A percentile compares a stretch with the other conserved stretches of the same genome.
Conservation (phyloP, 2,113 vertebrate genomes). For the Oncorhynchus keta region DNA sequence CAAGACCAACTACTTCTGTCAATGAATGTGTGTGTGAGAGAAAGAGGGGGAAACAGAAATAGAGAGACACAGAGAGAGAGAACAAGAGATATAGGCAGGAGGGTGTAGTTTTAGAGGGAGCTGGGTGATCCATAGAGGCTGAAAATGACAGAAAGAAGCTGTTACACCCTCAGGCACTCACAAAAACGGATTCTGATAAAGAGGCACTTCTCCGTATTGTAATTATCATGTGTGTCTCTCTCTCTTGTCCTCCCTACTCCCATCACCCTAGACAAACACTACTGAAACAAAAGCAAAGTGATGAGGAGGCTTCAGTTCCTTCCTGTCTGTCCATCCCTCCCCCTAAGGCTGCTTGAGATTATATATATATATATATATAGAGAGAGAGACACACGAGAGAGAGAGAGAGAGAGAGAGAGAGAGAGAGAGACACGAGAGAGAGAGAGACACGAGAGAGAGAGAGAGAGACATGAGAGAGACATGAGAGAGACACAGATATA, state of each 20-base stretch:
- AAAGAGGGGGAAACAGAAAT: neutral
- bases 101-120: neutral
- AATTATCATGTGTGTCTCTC: no score
- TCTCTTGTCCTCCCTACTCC: no score
- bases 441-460: conserved; percentile 6
- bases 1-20: neutral
- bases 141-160: neutral
- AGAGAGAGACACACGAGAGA: neutral
- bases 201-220: no score
- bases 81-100: neutral
- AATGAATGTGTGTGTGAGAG: conserved; percentile 1
- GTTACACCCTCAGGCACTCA: neutral
- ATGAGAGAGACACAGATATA: conserved; percentile 8
- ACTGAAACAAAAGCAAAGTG: no score
- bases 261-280: no score
- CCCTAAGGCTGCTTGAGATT: neutral
- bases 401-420: neutral
- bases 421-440: conserved; percentile 10
- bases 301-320: no score
- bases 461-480: neutral
- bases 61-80: neutral
- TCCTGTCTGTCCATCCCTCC: no score
- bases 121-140: neutral
- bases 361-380: neutral
- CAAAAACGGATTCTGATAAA: no score